A percentile compares a stretch with the other conserved stretches of the same genome.
Evolutionary conservation across 2,888 invertebrate genomes (phyloP).

Genomic region (Chirona hameri): DNA sequence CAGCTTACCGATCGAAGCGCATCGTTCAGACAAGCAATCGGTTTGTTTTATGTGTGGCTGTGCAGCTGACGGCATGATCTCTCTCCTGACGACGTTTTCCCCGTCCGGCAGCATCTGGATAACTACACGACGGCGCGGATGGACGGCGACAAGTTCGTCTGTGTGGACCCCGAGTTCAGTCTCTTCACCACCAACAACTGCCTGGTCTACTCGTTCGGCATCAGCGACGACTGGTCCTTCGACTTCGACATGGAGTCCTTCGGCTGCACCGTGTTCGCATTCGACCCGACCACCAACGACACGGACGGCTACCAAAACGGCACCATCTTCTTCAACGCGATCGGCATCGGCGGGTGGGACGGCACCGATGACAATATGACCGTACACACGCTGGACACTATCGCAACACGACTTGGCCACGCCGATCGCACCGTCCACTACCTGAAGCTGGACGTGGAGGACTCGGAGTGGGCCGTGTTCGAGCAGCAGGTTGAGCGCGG

Average conservation of each 20-base stretch:
- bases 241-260: constrained; percentile 32
- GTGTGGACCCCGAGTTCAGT: not conserved
- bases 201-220: constrained; percentile 34
- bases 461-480: constrained; percentile 22
- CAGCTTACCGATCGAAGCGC: too few relatives aligned
- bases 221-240: constrained; percentile 34
- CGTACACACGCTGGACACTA: constrained; percentile 44
- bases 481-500: not conserved
- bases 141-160: constrained; percentile 23
- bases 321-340: constrained; percentile 40
- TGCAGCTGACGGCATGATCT: too few relatives aligned
- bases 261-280: constrained; percentile 33
- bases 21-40: too few relatives aligned
- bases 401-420: constrained; percentile 41
- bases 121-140: not conserved
- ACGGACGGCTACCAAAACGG: constrained; percentile 36
- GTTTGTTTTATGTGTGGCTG: too few relatives aligned
- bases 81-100: not conserved
- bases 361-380: not conserved
- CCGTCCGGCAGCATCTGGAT: not conserved
- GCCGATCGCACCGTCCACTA: constrained; percentile 27
- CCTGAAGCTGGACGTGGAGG: constrained; percentile 35
- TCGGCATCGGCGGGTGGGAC: constrained; percentile 6
- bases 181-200: not conserved
- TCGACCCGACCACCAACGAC: constrained; percentile 34